phyloP scores from a whole-genome alignment of 37 sponge, comb jelly and placozoan species.

The Tethya wilhelma region DNA sequence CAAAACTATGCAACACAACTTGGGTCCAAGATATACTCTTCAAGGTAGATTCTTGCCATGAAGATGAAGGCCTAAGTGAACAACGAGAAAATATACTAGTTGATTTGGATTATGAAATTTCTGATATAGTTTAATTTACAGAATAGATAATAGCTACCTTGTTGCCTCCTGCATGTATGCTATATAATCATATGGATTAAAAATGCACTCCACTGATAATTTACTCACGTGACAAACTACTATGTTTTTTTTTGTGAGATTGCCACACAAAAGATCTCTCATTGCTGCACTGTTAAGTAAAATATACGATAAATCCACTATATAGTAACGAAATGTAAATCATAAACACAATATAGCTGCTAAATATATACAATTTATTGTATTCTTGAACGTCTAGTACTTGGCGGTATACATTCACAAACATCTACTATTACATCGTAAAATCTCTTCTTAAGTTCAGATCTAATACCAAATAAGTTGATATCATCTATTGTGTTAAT shows the following conservation, averaged over 20 bases:
- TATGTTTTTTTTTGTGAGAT: no score
- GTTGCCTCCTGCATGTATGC: neutral
- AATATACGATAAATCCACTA: no score
- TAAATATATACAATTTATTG: neutral
- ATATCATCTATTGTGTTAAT: neutral
- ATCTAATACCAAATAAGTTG: neutral
- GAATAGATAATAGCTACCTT: neutral
- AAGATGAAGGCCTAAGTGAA: neutral
- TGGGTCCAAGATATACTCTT: constrained; percentile 16
- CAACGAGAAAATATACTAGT: neutral
- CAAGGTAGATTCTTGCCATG: neutral
- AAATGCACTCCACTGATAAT: no score
- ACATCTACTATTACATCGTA: neutral
- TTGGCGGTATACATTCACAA: no score
- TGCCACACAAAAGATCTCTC: no score
- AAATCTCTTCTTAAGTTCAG: constrained; percentile 1
- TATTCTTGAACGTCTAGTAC: neutral
- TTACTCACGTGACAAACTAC: no score
- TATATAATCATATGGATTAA: no score
- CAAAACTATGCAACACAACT: constrained; percentile 7
- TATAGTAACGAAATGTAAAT: no score
- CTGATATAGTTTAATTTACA: constrained; percentile 23
- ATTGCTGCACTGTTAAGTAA: no score
- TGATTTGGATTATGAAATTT: constrained; percentile 15
- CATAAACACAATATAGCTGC: neutral